A percentile compares a stretch with the other conserved stretches of the same genome.
These are phyloP conservation scores for Dinoponera quadriceps DNA, from an alignment of 1,140 invertebrate genomes.

Conservation along the genomic window DNA sequence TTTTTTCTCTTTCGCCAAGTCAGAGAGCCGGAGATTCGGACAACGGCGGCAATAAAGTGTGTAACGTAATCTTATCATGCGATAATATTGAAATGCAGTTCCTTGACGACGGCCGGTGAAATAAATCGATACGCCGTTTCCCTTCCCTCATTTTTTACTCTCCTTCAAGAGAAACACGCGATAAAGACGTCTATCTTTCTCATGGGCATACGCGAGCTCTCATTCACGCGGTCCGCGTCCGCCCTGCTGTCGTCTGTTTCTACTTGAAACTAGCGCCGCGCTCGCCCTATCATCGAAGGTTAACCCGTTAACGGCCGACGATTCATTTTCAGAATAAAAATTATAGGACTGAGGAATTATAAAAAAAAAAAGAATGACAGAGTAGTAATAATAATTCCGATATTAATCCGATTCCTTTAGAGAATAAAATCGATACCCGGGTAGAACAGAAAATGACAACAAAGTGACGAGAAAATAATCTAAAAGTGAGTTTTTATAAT, in stretches of 20 bases:
- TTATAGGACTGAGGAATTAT: no score
- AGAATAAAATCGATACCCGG: no score
- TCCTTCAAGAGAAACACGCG: conserved; percentile 65
- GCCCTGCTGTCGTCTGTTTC: background rate
- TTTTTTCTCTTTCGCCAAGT: background rate
- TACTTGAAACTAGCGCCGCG: conserved; percentile 1
- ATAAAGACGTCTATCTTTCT: conserved; percentile 68
- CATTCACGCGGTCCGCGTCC: conserved; percentile 6
- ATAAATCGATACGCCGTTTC: conserved; percentile 78
- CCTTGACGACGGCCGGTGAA: conserved; percentile 78
- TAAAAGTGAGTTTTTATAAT: no score
- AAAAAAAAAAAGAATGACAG: no score
- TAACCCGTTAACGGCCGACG: no score
- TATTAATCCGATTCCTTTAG: no score
- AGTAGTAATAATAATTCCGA: no score
- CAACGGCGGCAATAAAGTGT: conserved; percentile 61
- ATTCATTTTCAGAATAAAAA: no score
- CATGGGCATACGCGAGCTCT: background rate
- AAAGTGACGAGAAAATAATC: no score
- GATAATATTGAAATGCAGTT: conserved; percentile 83
- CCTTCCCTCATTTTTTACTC: conserved; percentile 60
- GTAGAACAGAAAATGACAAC: no score
- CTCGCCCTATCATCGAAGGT: no score
- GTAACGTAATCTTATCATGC: conserved; percentile 81
- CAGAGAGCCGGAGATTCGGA: conserved; percentile 23